Percentiles rank a stretch among this genome's conserved stretches.
Evolutionary conservation across 2,797 vertebrate genomes (phyloP).

Genomic region (Philypnodon macrostomus): DNA sequence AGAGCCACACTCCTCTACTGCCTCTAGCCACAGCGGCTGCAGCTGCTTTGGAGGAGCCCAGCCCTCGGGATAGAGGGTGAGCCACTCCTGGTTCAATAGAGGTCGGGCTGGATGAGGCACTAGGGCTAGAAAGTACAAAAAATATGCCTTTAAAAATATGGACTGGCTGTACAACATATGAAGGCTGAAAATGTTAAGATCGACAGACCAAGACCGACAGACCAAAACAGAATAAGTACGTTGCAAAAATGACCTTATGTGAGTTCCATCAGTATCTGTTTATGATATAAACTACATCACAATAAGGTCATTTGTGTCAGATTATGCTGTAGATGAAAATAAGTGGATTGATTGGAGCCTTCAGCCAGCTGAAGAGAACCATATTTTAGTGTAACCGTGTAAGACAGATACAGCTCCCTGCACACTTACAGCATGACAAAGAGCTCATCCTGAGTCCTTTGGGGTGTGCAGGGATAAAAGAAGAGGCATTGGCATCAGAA

Average conservation of each 20-base stretch:
- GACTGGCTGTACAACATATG: slow-evolving; percentile 1
- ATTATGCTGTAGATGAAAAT: slow-evolving; percentile 19
- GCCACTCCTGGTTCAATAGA: slow-evolving; percentile 42
- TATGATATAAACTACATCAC: background rate
- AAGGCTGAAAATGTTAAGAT: background rate
- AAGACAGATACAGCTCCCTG: slow-evolving; percentile 19
- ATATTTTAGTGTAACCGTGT: slow-evolving; percentile 6
- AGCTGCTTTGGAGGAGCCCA: slow-evolving; percentile 51
- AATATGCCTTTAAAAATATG: background rate
- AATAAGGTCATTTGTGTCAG: slow-evolving; percentile 48
- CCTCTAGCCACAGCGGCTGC: slow-evolving; percentile 66
- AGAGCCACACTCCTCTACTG: slow-evolving; percentile 79
- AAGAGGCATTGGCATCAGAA: slow-evolving; percentile 41
- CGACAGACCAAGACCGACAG: background rate
- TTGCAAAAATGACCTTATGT: slow-evolving; percentile 41
- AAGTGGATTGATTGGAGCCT: slow-evolving; percentile 21
- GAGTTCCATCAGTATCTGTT: background rate
- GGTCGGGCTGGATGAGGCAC: slow-evolving; percentile 48
- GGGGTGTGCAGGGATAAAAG: slow-evolving; percentile 30
- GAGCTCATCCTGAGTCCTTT: slow-evolving; percentile 70
- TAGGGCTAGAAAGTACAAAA: slow-evolving; percentile 48
- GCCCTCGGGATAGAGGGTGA: slow-evolving; percentile 45
- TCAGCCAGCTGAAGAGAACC: slow-evolving; percentile 8
- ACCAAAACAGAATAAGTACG: slow-evolving; percentile 20
- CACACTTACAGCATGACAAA: slow-evolving; percentile 75